Base-by-base conservation (phyloP, 2,113 vertebrate species). In the Sterrhoptilus dennistouni region DNA sequence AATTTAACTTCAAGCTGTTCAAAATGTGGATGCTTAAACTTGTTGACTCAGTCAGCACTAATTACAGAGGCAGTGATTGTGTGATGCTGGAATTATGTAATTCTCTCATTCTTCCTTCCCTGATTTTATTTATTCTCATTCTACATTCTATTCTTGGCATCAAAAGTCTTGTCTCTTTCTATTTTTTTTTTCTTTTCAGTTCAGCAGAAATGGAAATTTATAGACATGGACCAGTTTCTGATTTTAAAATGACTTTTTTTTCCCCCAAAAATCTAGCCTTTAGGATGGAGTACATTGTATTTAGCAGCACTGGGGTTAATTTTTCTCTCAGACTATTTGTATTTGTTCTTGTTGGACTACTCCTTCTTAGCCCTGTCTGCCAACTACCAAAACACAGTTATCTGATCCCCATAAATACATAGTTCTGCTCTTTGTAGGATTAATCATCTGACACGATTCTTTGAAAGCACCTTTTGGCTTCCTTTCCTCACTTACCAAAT, bases 41-140 rank as follows among this genome's bases (percentile, higher is more conserved):
- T 76, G 63, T 65, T 85, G 78, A 47, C 42, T 83, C 35, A 76
- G 54, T 85, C 84, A 66, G 66, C 47, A 49, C 45, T 88, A 93
- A 85, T 95, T 95, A 75, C 61, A 91, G 65, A 84, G 33, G 33
- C 33, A 63, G n/a, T 50, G 21, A 42, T 85, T 87, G 36, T 72
- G 11, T 66, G 53, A 76, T 87, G 50, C 59, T 83, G 59, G 38
- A 87, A 65, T 86, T 80, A 40, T 69, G 29, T 52, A 57, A 93
- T 70, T 90, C 74, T 20, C 53, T 76, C 8, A 49, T 87, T 91
- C 83, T 83, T 81, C 50, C 15, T 87, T 63, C 65, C 36, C 74
- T 72, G 28, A 45, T 74, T 88, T 64, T 83, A 52, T 95, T 92
- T 94, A 76, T 90, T 93, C 33, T 84, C 31, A 22, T 87, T 61